phyloP scores from a whole-genome alignment of 2,888 invertebrate species.

The Bhutanitis thaidina region DNA sequence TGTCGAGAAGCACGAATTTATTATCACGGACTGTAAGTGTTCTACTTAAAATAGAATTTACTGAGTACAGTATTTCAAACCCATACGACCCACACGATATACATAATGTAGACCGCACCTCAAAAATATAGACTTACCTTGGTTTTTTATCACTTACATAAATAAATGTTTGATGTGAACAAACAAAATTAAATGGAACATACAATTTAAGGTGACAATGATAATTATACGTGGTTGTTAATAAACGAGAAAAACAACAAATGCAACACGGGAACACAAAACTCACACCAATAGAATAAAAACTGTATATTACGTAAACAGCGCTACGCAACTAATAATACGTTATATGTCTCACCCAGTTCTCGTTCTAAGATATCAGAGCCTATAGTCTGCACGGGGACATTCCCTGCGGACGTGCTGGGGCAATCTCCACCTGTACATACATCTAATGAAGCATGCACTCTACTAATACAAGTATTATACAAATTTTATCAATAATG shows the following conservation, averaged over 20 bases:
- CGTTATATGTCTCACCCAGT: slow-evolving; percentile 55
- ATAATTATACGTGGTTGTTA: slow-evolving; percentile 19
- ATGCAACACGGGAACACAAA: slow-evolving; percentile 2
- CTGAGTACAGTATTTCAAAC: slow-evolving; percentile 32
- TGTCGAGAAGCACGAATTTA: slow-evolving; percentile 40
- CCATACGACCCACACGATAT: slow-evolving; percentile 17
- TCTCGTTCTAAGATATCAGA: slow-evolving; percentile 60
- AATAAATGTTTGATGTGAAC: not conserved
- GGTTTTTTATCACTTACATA: not conserved
- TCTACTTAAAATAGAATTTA: slow-evolving; percentile 35
- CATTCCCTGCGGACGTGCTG: slow-evolving; percentile 48
- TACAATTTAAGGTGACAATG: not conserved
- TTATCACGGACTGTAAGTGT: slow-evolving; percentile 34
- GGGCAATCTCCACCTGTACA: slow-evolving; percentile 64
- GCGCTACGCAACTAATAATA: slow-evolving; percentile 7
- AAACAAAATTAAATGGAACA: not conserved
- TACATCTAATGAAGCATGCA: slow-evolving; percentile 26
- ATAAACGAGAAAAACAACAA: slow-evolving; percentile 20
- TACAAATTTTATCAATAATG: too few species aligned
- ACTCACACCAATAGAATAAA: slow-evolving; percentile 9
- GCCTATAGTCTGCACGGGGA: slow-evolving; percentile 43
- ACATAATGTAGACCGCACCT: slow-evolving; percentile 26
- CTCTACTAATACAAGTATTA: not conserved
- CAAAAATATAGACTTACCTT: slow-evolving; percentile 20
- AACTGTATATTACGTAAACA: slow-evolving; percentile 9